Evolutionary conservation across 2,797 vertebrate genomes (phyloP).

Genomic region (Chelmon rostratus): DNA sequence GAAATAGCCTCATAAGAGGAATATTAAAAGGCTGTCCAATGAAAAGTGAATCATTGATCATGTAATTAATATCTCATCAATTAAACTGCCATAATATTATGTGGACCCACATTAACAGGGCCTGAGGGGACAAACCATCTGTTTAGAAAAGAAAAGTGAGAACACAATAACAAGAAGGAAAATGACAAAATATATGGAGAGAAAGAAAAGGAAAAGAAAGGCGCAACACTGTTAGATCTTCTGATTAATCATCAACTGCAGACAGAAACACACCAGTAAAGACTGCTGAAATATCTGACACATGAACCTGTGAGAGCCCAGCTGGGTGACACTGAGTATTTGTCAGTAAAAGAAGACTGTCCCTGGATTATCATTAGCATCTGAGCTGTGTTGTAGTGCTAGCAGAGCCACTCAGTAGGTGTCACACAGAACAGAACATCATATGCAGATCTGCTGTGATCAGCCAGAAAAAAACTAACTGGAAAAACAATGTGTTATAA

Average conservation of each 20-base stretch:
- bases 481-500: background rate
- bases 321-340: background rate
- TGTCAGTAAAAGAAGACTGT: background rate
- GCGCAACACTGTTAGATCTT: background rate
- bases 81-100: background rate
- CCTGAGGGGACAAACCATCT: background rate
- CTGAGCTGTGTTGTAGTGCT: constrained; percentile 32
- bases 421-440: constrained; percentile 4
- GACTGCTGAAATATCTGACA: background rate
- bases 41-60: background rate
- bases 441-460: constrained; percentile 40
- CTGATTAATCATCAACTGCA: constrained; percentile 9
- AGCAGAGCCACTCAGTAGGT: background rate
- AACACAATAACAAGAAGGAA: background rate
- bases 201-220: background rate
- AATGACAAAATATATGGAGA: background rate
- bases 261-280: background rate
- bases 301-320: background rate
- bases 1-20: background rate
- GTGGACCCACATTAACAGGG: background rate
- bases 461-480: background rate
- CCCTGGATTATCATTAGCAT: constrained; percentile 5
- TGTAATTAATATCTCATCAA: background rate
- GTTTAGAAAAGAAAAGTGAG: background rate
- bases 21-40: background rate